Evolutionary conservation across 92 coral and sea anemone genomes (phyloP).

Genomic region (Phenganax stokvisi): DNA sequence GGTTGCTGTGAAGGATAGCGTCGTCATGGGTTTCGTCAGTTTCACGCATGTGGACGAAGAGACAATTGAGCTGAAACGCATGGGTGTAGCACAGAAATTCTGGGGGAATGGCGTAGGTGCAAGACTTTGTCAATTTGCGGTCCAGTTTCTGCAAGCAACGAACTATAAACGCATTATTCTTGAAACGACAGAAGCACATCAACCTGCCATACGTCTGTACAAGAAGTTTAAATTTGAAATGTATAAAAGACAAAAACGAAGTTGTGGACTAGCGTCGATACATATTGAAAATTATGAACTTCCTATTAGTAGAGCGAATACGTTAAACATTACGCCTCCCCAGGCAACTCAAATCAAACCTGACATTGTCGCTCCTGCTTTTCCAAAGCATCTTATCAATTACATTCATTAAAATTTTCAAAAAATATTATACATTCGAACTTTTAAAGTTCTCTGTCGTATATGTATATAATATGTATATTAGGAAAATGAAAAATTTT

Average conservation of each 20-base stretch:
- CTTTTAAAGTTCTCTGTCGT: not conserved
- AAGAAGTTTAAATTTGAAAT: conserved; percentile 56
- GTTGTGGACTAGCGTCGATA: conserved; percentile 37
- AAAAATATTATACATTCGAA: not conserved
- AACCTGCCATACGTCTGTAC: conserved; percentile 62
- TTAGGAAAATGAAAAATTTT: not conserved
- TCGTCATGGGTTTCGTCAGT: conserved; percentile 62
- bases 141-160: conserved; percentile 50
- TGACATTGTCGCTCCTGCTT: not conserved
- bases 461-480: conserved; percentile 1
- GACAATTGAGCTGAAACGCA: conserved; percentile 65
- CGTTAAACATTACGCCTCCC: not conserved
- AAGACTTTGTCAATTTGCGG: conserved; percentile 55
- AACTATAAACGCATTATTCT: conserved; percentile 51
- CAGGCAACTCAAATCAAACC: conserved; percentile 10
- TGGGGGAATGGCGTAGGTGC: conserved; percentile 65
- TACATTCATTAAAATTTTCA: conserved; percentile 3
- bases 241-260: conserved; percentile 34
- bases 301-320: conserved; percentile 11
- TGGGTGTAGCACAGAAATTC: conserved; percentile 58
- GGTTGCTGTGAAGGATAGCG: conserved; percentile 54
- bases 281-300: conserved; percentile 34
- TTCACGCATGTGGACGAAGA: conserved; percentile 50
- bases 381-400: conserved; percentile 4
- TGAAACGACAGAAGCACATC: conserved; percentile 69